Evolutionary conservation across 2,797 vertebrate species (phyloP).

Genomic region (Clarias pachynema): DNA sequence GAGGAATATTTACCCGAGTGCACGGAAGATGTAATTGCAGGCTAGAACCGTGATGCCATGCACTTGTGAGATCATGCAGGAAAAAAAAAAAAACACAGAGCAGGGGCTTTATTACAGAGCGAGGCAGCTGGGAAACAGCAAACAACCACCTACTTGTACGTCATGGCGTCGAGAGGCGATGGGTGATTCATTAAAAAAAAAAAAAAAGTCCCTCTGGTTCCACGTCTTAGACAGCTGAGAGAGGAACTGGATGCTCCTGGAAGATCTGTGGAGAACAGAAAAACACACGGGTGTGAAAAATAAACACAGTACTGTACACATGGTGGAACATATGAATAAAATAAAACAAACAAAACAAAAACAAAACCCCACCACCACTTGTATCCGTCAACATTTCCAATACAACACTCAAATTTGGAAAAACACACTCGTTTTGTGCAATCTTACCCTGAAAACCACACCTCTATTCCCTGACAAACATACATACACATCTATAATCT

Average conservation of each 20-base stretch:
- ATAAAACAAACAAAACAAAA: not conserved
- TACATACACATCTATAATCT: not conserved
- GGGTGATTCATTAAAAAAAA: constrained; percentile 76
- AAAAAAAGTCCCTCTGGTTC: constrained; percentile 62
- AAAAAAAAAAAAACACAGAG: constrained; percentile 49
- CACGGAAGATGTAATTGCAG: constrained; percentile 31
- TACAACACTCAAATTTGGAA: not conserved
- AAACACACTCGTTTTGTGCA: not conserved
- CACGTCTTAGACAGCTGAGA: constrained; percentile 53
- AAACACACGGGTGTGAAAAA: constrained; percentile 16
- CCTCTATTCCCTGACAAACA: not conserved
- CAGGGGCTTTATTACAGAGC: constrained; percentile 36
- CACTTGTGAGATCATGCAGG: constrained; percentile 58
- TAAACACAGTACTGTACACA: not conserved
- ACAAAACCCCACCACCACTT: not conserved
- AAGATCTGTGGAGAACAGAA: constrained; percentile 56
- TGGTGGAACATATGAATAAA: not conserved
- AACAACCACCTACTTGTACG: constrained; percentile 78
- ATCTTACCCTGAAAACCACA: not conserved
- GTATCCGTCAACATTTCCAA: not conserved
- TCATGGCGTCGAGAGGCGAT: constrained; percentile 76
- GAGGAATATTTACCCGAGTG: constrained; percentile 1
- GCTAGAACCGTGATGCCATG: constrained; percentile 44
- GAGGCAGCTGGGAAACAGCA: constrained; percentile 20
- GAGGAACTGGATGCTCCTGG: constrained; percentile 31